phyloP scores from a whole-genome alignment of 1,140 invertebrate genomes.

The Drosophila sturtevanti region DNA sequence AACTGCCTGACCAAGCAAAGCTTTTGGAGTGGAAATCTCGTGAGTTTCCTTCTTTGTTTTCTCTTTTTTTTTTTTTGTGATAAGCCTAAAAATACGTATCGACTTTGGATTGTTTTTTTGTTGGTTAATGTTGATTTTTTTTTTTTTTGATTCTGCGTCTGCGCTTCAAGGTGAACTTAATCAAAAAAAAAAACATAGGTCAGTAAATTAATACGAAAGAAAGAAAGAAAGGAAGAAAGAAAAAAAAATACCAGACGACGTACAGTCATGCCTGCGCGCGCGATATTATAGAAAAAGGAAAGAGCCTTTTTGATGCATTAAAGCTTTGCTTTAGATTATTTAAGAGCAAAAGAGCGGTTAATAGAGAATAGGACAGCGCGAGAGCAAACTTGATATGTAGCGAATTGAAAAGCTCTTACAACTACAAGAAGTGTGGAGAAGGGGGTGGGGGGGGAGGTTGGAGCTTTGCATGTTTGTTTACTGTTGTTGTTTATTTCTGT shows the following conservation, averaged over 20 bases:
- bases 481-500: constrained; percentile 7
- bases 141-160: constrained; percentile 32
- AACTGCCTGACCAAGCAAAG: constrained; percentile 58
- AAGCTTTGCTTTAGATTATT: constrained; percentile 41
- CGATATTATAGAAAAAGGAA: constrained; percentile 21
- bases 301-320: constrained; percentile 38
- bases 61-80: constrained; percentile 1
- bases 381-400: constrained; percentile 29
- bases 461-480: constrained; percentile 24
- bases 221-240: constrained; percentile 55
- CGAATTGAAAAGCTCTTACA: constrained; percentile 66
- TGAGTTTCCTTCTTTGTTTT: constrained; percentile 17
- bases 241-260: constrained; percentile 30
- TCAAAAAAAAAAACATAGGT: not conserved
- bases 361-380: constrained; percentile 23
- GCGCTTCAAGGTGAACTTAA: constrained; percentile 52
- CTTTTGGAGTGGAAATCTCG: constrained; percentile 54
- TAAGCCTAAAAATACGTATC: constrained; percentile 83
- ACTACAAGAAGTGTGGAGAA: constrained; percentile 34
- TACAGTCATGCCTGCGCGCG: constrained; percentile 36
- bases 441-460: too few relatives aligned
- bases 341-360: constrained; percentile 18
- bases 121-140: constrained; percentile 42
- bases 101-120: constrained; percentile 81
- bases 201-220: not conserved